Evolutionary conservation across 2,113 vertebrate species (phyloP).

Genomic region (Onychostoma macrolepis): DNA sequence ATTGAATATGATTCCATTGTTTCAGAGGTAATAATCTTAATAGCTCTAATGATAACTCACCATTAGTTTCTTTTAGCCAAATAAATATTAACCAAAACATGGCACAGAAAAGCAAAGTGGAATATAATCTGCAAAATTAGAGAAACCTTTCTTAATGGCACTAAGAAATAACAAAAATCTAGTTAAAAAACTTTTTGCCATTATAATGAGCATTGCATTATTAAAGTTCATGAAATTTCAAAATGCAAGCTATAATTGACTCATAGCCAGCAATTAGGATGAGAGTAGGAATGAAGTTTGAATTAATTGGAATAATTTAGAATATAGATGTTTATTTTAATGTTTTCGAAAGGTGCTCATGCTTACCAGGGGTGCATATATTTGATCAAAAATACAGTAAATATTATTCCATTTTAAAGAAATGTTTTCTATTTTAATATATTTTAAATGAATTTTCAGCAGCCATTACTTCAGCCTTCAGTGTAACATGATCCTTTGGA

Average conservation of each 20-base stretch:
- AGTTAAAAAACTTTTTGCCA: neutral
- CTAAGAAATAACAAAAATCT: neutral
- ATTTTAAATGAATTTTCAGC: neutral
- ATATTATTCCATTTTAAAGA: neutral
- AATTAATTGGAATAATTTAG: neutral
- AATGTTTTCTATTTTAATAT: neutral
- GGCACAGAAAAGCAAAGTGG: neutral
- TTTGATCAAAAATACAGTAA: no score
- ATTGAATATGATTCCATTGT: conserved; percentile 17
- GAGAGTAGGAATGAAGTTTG: neutral
- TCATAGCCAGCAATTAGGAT: neutral
- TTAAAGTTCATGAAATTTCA: conserved; percentile 27
- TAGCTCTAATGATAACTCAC: neutral
- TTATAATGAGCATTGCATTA: neutral
- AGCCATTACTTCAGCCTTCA: neutral
- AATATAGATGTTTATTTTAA: neutral
- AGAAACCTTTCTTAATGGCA: conserved; percentile 39
- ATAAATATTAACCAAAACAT: neutral
- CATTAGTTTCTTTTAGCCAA: neutral
- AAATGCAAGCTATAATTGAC: neutral
- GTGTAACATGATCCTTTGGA: neutral
- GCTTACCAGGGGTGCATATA: neutral
- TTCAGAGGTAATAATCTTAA: conserved; percentile 5
- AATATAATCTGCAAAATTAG: conserved; percentile 39
- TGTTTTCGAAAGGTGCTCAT: neutral